A percentile compares a stretch with the other conserved stretches of the same genome.
phyloP scores from a whole-genome alignment of 2,888 invertebrate genomes.

The Agrotis ipsilon region DNA sequence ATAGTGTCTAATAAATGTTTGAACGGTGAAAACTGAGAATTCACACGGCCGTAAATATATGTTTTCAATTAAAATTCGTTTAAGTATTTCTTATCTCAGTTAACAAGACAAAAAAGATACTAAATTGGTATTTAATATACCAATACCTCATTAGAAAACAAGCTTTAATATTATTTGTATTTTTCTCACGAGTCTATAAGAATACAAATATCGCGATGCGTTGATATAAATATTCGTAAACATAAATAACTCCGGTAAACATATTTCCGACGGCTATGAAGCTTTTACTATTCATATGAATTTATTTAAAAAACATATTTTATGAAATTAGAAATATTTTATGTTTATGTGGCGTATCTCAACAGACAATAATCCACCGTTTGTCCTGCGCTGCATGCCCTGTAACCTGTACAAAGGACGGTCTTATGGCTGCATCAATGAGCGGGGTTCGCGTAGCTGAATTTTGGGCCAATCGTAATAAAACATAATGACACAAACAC shows the following conservation, averaged over 20 bases:
- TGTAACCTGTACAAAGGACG: too few species aligned
- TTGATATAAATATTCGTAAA: too few species aligned
- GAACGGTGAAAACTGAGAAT: conserved; percentile 34
- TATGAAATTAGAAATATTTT: too few species aligned
- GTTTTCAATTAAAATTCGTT: conserved; percentile 38
- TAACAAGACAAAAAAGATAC: conserved; percentile 29
- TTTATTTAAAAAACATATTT: not conserved
- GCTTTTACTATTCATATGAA: too few species aligned
- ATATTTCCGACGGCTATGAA: not conserved
- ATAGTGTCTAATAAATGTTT: conserved; percentile 41
- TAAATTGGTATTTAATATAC: conserved; percentile 16
- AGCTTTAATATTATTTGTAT: not conserved
- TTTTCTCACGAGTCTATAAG: not conserved
- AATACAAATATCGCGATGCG: not conserved
- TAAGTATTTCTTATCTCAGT: conserved; percentile 30
- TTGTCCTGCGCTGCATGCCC: too few species aligned
- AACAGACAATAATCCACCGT: too few species aligned
- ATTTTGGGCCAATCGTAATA: too few species aligned
- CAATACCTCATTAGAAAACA: conserved; percentile 11
- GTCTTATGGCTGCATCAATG: too few species aligned
- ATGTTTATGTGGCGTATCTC: too few species aligned
- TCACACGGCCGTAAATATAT: conserved; percentile 54
- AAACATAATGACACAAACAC: too few species aligned
- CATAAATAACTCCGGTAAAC: too few species aligned
- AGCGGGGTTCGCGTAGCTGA: too few species aligned